phyloP scores from a whole-genome alignment of 2,888 invertebrate genomes.

The Boloria euphrosyne region DNA sequence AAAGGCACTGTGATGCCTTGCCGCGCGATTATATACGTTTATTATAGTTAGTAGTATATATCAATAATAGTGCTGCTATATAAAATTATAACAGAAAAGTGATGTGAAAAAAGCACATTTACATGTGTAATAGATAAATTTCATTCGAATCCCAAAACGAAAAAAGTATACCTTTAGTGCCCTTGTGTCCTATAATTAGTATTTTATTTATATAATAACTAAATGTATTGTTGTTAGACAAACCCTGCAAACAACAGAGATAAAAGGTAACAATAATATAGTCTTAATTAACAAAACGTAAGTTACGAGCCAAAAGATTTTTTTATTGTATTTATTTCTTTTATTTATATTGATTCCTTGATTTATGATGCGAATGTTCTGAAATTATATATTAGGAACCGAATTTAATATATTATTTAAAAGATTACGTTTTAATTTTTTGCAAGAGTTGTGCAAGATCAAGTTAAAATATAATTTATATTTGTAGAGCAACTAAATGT shows the following conservation, averaged over 20 bases:
- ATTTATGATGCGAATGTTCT: neutral
- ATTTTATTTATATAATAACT: slow-evolving; percentile 52
- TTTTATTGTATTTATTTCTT: too few species aligned
- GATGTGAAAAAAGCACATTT: slow-evolving; percentile 54
- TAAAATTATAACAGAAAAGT: slow-evolving; percentile 51
- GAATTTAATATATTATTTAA: neutral
- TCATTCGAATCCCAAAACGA: slow-evolving; percentile 29
- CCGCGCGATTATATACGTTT: slow-evolving; percentile 44
- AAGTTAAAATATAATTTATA: neutral
- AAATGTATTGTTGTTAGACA: slow-evolving; percentile 56
- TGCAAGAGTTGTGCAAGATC: neutral
- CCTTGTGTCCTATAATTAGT: slow-evolving; percentile 60
- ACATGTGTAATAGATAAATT: slow-evolving; percentile 28
- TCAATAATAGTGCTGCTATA: slow-evolving; percentile 30
- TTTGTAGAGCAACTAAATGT: neutral
- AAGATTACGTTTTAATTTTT: neutral
- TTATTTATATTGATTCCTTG: too few species aligned
- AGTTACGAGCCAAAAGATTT: too few species aligned
- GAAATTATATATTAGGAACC: neutral
- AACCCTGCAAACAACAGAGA: slow-evolving; percentile 47
- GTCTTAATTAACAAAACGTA: neutral
- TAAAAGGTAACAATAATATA: slow-evolving; percentile 37
- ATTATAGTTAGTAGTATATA: slow-evolving; percentile 27
- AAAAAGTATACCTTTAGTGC: slow-evolving; percentile 45
- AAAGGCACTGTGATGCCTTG: slow-evolving; percentile 48